These are phyloP conservation scores for Sebastes aleutianus DNA, from an alignment of 2,797 vertebrate species.

Conservation along the genomic window DNA sequence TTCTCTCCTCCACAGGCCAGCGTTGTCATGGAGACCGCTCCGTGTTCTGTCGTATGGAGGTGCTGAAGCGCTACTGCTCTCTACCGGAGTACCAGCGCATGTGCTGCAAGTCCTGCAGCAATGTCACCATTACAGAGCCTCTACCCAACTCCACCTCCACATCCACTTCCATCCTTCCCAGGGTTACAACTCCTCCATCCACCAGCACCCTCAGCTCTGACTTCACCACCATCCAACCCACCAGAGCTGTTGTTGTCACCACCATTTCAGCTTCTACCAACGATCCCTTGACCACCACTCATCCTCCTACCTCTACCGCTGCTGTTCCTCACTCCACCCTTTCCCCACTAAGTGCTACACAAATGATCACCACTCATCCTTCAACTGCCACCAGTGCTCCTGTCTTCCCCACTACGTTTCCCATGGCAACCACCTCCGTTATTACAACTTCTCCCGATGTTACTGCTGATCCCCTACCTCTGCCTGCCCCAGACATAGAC, in stretches of 20 bases:
- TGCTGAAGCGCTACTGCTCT: conserved; percentile 89
- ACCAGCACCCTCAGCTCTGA: conserved; percentile 5
- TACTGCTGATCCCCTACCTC: conserved; percentile 17
- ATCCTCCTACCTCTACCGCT: conserved; percentile 3
- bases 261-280: conserved; percentile 25
- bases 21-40: conserved; percentile 94
- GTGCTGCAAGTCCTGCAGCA: conserved; percentile 93
- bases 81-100: conserved; percentile 89
- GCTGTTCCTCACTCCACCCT: conserved; percentile 24
- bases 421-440: conserved; percentile 4
- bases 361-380: conserved; percentile 44
- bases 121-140: conserved; percentile 55
- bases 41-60: conserved; percentile 92
- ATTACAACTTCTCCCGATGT: conserved; percentile 24
- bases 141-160: conserved; percentile 26
- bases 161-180: conserved; percentile 10
- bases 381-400: conserved; percentile 1
- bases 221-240: conserved; percentile 37
- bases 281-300: conserved; percentile 15
- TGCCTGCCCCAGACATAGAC: conserved; percentile 34
- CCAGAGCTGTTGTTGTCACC: not conserved
- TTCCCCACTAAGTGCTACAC: conserved; percentile 54
- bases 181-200: conserved; percentile 19
- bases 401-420: not conserved
- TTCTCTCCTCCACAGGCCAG: conserved; percentile 88